Percentiles rank a stretch among this genome's conserved stretches.
Evolutionary conservation across 1,140 invertebrate species (phyloP).

Genomic region (Tribolium castaneum): DNA sequence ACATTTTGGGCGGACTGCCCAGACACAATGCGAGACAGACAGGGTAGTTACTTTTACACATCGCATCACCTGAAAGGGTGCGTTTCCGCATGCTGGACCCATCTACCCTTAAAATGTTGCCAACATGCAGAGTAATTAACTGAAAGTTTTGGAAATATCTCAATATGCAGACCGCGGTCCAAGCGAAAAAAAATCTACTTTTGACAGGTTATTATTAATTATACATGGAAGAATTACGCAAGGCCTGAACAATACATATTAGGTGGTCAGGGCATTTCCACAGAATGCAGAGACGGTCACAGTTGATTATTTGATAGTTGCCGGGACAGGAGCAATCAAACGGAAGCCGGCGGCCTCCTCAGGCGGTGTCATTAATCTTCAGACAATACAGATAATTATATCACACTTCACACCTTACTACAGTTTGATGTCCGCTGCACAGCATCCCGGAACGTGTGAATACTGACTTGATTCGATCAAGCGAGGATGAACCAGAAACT

Average conservation of each 20-base stretch:
- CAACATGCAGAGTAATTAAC: background rate
- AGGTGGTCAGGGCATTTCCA: slow-evolving; percentile 24
- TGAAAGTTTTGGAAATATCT: background rate
- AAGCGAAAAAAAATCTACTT: background rate
- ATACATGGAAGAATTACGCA: slow-evolving; percentile 7
- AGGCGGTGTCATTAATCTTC: slow-evolving; percentile 53
- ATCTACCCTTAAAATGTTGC: background rate
- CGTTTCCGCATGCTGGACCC: slow-evolving; percentile 14
- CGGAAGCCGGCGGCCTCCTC: slow-evolving; percentile 52
- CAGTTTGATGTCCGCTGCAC: slow-evolving; percentile 23
- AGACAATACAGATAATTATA: slow-evolving; percentile 54
- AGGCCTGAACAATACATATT: slow-evolving; percentile 2
- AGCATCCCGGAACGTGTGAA: slow-evolving; percentile 16
- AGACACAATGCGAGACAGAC: slow-evolving; percentile 43
- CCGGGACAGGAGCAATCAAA: slow-evolving; percentile 49
- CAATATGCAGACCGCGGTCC: background rate
- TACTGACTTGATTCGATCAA: background rate
- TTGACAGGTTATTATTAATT: slow-evolving; percentile 9
- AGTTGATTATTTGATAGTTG: slow-evolving; percentile 53
- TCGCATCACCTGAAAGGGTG: slow-evolving; percentile 41
- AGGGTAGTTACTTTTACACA: slow-evolving; percentile 47
- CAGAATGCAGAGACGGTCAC: slow-evolving; percentile 48
- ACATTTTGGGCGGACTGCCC: slow-evolving; percentile 47
- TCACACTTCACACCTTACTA: slow-evolving; percentile 44
- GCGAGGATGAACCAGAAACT: background rate